A percentile compares a stretch with the other conserved stretches of the same genome.
These are phyloP conservation scores for Pao palembangensis DNA, from an alignment of 2,113 vertebrate genomes.

Conservation along the genomic window DNA sequence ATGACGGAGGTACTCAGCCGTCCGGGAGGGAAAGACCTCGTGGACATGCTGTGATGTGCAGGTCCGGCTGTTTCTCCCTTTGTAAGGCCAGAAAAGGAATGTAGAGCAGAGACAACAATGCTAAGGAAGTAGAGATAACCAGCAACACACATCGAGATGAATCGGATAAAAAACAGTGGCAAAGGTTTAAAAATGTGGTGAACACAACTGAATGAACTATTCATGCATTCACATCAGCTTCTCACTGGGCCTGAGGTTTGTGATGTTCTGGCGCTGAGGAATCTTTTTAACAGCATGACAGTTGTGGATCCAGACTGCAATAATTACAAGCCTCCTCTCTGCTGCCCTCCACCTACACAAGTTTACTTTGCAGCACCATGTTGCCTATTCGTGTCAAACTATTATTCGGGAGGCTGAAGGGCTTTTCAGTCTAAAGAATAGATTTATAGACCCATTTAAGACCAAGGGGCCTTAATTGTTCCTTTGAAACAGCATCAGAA, in stretches of 20 bases:
- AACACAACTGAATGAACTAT: conserved; percentile 53
- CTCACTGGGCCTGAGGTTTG: conserved; percentile 36
- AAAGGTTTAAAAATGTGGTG: conserved; percentile 29
- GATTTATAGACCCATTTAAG: conserved; percentile 1
- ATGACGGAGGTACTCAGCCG: too few species aligned
- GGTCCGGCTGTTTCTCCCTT: too few species aligned
- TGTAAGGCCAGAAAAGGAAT: conserved; percentile 11
- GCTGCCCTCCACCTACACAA: conserved; percentile 26
- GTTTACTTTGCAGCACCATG: conserved; percentile 12
- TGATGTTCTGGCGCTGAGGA: conserved; percentile 45
- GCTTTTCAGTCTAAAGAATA: conserved; percentile 1
- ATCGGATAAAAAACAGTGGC: conserved; percentile 32
- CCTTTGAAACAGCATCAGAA: conserved; percentile 1
- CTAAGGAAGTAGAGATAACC: conserved; percentile 30
- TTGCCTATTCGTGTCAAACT: conserved; percentile 10
- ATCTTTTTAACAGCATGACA: conserved; percentile 28
- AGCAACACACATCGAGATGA: conserved; percentile 4
- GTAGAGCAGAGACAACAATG: background rate
- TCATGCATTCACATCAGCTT: conserved; percentile 43
- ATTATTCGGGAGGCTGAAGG: background rate
- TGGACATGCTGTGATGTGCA: too few species aligned
- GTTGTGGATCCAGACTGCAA: conserved; percentile 24
- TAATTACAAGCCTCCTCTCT: conserved; percentile 42
- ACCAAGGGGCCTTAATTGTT: background rate
- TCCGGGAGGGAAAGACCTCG: too few species aligned